Evolutionary conservation across 2,797 vertebrate species (phyloP).

Genomic region (Lutjanus campechanus): DNA sequence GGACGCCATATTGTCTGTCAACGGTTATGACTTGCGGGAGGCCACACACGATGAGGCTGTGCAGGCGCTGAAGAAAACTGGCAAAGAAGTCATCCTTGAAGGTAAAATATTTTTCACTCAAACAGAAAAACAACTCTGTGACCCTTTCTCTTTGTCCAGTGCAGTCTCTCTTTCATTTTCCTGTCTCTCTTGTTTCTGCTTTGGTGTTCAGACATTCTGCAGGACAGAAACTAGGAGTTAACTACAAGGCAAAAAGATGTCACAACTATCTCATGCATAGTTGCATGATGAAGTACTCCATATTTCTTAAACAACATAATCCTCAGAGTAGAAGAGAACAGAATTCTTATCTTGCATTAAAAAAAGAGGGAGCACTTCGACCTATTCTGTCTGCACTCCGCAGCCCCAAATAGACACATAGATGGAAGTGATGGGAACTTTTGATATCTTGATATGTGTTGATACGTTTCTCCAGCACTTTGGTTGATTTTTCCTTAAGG

Average conservation of each 20-base stretch:
- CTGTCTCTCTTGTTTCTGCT: neutral
- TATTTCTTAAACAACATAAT: slow-evolving; percentile 27
- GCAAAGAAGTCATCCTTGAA: slow-evolving; percentile 96
- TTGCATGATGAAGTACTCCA: slow-evolving; percentile 9
- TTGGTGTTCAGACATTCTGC: neutral
- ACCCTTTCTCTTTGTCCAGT: neutral
- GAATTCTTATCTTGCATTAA: neutral
- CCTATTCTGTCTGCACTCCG: slow-evolving; percentile 9
- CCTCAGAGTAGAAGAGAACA: slow-evolving; percentile 8
- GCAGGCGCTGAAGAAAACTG: slow-evolving; percentile 96
- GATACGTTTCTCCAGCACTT: slow-evolving; percentile 36
- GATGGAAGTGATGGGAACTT: slow-evolving; percentile 21
- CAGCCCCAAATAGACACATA: slow-evolving; percentile 31
- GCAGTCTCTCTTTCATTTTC: neutral
- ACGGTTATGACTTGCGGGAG: slow-evolving; percentile 93
- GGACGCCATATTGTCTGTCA: slow-evolving; percentile 96
- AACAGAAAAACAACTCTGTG: neutral
- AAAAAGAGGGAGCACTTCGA: slow-evolving; percentile 2
- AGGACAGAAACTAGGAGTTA: neutral
- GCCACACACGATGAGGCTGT: slow-evolving; percentile 97
- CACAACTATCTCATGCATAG: neutral
- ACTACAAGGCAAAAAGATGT: slow-evolving; percentile 10
- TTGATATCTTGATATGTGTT: slow-evolving; percentile 37
- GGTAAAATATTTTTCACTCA: slow-evolving; percentile 83
- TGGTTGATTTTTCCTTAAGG: slow-evolving; percentile 34